A percentile compares a stretch with the other conserved stretches of the same genome.
Conservation (phyloP, 2,797 vertebrate species). For the Anas bernieri region DNA sequence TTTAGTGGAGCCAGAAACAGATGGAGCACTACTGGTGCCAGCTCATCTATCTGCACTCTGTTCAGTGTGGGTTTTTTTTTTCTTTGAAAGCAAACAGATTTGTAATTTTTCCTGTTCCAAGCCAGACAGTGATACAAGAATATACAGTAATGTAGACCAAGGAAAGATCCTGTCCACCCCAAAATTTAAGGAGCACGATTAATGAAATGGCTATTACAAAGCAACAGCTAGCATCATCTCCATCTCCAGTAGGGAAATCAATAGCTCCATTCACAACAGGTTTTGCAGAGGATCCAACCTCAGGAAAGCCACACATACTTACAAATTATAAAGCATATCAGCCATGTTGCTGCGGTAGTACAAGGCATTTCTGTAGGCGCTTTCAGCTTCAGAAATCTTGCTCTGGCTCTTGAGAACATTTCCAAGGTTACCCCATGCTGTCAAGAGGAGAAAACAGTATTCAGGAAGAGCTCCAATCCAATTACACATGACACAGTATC, state of each 20-base stretch:
- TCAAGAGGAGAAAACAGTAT: conserved; percentile 74
- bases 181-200: conserved; percentile 30
- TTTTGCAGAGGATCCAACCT: conserved; percentile 44
- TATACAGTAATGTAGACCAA: not conserved
- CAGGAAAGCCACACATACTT: conserved; percentile 80
- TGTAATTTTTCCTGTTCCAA: not conserved
- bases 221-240: conserved; percentile 14
- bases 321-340: conserved; percentile 99
- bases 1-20: conserved; percentile 1
- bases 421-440: conserved; percentile 99
- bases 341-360: conserved; percentile 99
- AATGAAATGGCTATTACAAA: not conserved
- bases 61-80: not conserved
- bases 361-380: conserved; percentile 95
- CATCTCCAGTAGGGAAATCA: conserved; percentile 42
- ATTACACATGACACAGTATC: conserved; percentile 63
- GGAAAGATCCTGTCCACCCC: conserved; percentile 9
- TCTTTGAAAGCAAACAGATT: not conserved
- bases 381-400: conserved; percentile 94
- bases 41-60: not conserved
- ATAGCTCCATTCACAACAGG: conserved; percentile 24
- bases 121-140: not conserved
- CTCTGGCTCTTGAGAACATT: conserved; percentile 99
- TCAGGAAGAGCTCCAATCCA: conserved; percentile 67
- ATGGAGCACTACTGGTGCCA: not conserved